Base-by-base conservation (phyloP, 2,888 invertebrate species). In the Entomobrya multifasciata region DNA sequence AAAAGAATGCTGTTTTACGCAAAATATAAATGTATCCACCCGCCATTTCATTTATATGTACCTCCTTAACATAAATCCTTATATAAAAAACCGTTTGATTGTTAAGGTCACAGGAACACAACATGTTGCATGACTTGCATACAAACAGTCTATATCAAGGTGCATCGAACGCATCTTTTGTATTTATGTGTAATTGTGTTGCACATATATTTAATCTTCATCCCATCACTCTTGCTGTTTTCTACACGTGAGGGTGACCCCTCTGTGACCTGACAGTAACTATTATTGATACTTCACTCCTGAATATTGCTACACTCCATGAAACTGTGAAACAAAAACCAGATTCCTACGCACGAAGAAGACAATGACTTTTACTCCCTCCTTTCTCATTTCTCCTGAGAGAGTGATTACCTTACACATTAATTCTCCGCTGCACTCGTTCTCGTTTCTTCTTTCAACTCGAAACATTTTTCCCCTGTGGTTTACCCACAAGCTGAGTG, bases 311-410 rank as follows among this genome's bases (percentile, higher is more conserved):
- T n/a, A 15, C 25, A 49, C 27, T 20, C 81, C 81, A 77, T 44
- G 80, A 70, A 76, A 87, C 88, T 90, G 84, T 88, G 88, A 79
- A 83, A 88, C 62, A 62, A 8, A 30, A 62, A 36, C 62, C 30
- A 27, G 4, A 15, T 36, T 36, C 36, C 4, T 36, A 36, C 8
- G 8, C 8, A 36, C 36, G 8, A 6, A 36, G 36, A 85, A 25
- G 67, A 72, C 65, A 85, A 74, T 70, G 30, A 60, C 82, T 89
- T 70, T 70, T 57, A 36, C 8, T 70, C 47, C 44, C 70, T 77
- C 55, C 77, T 27, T 49, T 76, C 81, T 67, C 67, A 20, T 20
- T 74, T 82, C 67, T 82, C 76, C 62, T 81, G 78, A 25, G 79
- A 67, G 79, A 62, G 41, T 47, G 79, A 79, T 79, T 79, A 79